Evolutionary conservation across 2,888 invertebrate species (phyloP).

Genomic region (Tolmerus cingulatus): DNA sequence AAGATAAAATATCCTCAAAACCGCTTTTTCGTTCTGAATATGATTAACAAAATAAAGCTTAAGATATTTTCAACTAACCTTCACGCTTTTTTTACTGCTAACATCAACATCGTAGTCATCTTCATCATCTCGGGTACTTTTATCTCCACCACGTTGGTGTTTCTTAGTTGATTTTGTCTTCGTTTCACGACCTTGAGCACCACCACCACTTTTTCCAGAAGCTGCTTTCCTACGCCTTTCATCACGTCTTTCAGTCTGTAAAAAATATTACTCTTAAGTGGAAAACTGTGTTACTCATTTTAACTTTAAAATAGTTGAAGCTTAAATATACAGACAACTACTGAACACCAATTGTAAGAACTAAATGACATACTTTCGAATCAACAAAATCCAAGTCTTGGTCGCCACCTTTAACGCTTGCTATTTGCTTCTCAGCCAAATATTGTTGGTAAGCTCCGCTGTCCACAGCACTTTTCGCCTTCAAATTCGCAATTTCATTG

Average conservation of each 20-base stretch:
- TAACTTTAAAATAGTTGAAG: too few relatives aligned
- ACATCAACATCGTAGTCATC: conserved; percentile 68
- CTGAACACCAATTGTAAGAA: neutral
- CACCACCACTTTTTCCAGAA: conserved; percentile 89
- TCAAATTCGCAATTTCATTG: conserved; percentile 70
- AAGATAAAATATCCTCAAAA: too few relatives aligned
- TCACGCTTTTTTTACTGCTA: conserved; percentile 57
- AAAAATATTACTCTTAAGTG: neutral
- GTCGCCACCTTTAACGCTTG: conserved; percentile 45
- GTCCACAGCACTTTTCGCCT: conserved; percentile 74
- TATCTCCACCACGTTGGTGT: conserved; percentile 68
- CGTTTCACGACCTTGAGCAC: conserved; percentile 91
- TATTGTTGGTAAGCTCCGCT: conserved; percentile 80
- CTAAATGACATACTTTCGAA: conserved; percentile 51
- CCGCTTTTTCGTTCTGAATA: too few relatives aligned
- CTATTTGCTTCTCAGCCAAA: conserved; percentile 72
- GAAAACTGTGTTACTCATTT: neutral
- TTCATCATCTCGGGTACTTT: conserved; percentile 73
- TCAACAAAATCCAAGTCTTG: conserved; percentile 60
- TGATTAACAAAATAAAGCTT: too few relatives aligned
- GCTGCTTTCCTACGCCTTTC: conserved; percentile 88
- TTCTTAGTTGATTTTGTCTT: conserved; percentile 95
- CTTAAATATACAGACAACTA: neutral
- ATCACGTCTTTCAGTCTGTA: conserved; percentile 78
- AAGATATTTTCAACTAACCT: neutral